Conservation (phyloP, 2,888 invertebrate genomes). For the Aphidoletes aphidimyza region DNA sequence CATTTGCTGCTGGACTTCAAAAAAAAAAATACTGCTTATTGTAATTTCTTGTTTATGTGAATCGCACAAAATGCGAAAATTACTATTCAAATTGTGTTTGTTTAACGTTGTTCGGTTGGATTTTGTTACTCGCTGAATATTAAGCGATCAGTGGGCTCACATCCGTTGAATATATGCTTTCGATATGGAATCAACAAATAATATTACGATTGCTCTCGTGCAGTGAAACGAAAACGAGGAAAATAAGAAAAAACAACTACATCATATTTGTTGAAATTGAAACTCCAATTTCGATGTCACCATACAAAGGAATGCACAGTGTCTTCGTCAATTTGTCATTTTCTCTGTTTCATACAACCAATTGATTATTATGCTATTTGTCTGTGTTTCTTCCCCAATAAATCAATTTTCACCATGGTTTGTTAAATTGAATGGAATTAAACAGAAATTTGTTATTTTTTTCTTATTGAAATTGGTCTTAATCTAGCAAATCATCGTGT, state of each 20-base stretch:
- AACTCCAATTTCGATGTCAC: neutral
- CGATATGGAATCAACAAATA: too few species aligned
- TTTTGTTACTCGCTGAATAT: neutral
- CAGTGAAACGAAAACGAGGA: neutral
- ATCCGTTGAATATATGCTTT: slow-evolving; percentile 11
- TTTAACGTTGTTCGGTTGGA: neutral
- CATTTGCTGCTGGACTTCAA: slow-evolving; percentile 6
- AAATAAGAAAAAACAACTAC: neutral
- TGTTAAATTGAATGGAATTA: neutral
- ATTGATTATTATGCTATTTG: neutral
- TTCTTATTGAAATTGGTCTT: slow-evolving; percentile 5
- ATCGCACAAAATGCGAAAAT: slow-evolving; percentile 1
- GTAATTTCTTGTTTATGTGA: slow-evolving; percentile 46
- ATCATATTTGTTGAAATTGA: neutral
- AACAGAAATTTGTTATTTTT: slow-evolving; percentile 15
- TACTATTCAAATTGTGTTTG: slow-evolving; percentile 50
- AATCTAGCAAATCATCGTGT: slow-evolving; percentile 13
- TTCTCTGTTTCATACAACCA: neutral
- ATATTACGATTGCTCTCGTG: slow-evolving; percentile 20
- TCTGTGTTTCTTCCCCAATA: slow-evolving; percentile 25
- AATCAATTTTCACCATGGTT: slow-evolving; percentile 17
- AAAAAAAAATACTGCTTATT: neutral
- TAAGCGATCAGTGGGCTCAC: slow-evolving; percentile 22
- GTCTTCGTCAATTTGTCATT: neutral
- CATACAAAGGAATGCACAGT: neutral